These are phyloP conservation scores for Phymatocera aterrima DNA, from an alignment of 2,888 invertebrate species.

Conservation along the genomic window DNA sequence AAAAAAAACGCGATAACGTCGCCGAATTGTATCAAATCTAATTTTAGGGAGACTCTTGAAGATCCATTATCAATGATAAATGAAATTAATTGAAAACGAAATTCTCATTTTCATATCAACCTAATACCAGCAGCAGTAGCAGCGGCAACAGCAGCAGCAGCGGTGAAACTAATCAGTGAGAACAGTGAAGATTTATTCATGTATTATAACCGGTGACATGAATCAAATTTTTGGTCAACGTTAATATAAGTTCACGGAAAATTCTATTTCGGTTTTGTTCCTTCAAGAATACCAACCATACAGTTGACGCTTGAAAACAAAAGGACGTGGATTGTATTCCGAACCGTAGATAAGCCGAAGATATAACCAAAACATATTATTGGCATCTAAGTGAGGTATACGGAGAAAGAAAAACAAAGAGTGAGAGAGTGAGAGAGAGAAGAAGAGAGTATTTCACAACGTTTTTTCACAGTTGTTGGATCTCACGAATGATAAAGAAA, in stretches of 20 bases:
- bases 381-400: not conserved
- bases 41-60: not conserved
- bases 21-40: not conserved
- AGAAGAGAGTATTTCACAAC: not conserved
- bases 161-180: not conserved
- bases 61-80: not conserved
- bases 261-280: not conserved
- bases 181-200: not conserved
- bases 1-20: constrained; percentile 19
- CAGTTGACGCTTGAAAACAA: not conserved
- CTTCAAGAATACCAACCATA: not conserved
- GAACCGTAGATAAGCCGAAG: not conserved
- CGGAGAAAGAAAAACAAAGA: not conserved
- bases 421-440: not conserved
- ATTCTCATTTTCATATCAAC: not conserved
- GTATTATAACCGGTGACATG: not conserved
- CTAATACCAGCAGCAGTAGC: not conserved
- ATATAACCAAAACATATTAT: too few species aligned
- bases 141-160: not conserved
- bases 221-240: constrained; percentile 47
- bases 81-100: not conserved
- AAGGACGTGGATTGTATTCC: not conserved
- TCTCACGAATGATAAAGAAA: not conserved
- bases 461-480: not conserved
- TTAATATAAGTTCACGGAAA: constrained; percentile 13